Base-by-base conservation (phyloP, 2,797 vertebrate species). In the Karalla daura region DNA sequence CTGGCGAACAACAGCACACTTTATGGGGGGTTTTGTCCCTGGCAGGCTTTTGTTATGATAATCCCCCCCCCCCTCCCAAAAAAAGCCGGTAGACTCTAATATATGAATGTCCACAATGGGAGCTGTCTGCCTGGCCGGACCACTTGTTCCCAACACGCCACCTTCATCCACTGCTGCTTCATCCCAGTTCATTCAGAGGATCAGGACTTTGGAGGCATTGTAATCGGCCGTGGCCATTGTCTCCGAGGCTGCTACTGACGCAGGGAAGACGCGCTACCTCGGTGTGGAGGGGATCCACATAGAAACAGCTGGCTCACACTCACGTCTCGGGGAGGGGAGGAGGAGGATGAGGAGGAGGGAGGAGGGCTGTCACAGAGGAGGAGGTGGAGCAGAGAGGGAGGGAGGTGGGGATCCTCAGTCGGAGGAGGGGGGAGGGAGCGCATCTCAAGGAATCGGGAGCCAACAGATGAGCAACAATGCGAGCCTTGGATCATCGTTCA, bases 41-140 rank as follows among this genome's bases (percentile, higher is more conserved):
- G 54, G 7, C 37, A 30, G 28, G 46, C 84, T 86, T 83, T 92
- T 85, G 87, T 90, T 86, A 82, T 74, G 79, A 78, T 76, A 88
- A 88, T 91, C 66, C 58, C 5, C n/a, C n/a, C n/a, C n/a, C n/a
- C n/a, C n/a, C n/a, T n/a, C n/a, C n/a, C n/a, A n/a, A n/a, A n/a
- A 20, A 45, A 62, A 69, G 1, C 51, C 53, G 37, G 21, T 1
- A 61, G 52, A 56, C 65, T 61, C 55, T 39, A 44, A 65, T 36
- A 58, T 70, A 78, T 63, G 59, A 32, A 25, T 17, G 54, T 35
- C 44, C 33, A 60, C 74, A 52, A 63, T 33, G 18, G 36, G 24
- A 55, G 73, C 71, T 63, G 79, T 68, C 74, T 50, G 62, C 69
- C 30, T 24, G 40, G 5, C 56, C 30, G 21, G 40, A 5, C 56